phyloP scores from a whole-genome alignment of 2,797 vertebrate genomes.

The Hephaestus fuliginosus region DNA sequence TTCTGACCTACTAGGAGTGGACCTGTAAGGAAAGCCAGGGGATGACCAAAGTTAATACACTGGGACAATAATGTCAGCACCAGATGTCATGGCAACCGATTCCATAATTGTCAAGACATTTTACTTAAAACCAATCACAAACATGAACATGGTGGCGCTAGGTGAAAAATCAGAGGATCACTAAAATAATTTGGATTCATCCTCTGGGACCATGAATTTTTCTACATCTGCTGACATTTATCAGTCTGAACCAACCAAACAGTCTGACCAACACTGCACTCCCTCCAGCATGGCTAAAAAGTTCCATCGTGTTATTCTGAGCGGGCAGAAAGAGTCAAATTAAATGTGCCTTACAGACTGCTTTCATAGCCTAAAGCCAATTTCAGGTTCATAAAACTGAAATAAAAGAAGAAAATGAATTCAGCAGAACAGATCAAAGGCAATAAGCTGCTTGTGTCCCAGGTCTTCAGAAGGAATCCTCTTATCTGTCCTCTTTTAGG shows the following conservation, averaged over 20 bases:
- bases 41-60: not conserved
- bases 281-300: not conserved
- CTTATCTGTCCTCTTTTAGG: slow-evolving; percentile 31
- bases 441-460: slow-evolving; percentile 21
- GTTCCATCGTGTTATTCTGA: slow-evolving; percentile 7
- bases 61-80: not conserved
- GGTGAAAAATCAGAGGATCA: not conserved
- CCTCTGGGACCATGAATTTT: not conserved
- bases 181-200: not conserved
- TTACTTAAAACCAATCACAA: not conserved
- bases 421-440: slow-evolving; percentile 33
- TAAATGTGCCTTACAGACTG: slow-evolving; percentile 8
- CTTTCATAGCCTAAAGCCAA: slow-evolving; percentile 34
- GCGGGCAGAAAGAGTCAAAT: slow-evolving; percentile 17
- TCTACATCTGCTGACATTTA: not conserved
- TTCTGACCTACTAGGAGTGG: not conserved
- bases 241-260: not conserved
- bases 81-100: not conserved
- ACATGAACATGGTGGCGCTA: not conserved
- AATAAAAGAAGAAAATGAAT: slow-evolving; percentile 42
- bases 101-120: not conserved
- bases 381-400: slow-evolving; percentile 44
- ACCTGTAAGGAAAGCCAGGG: not conserved
- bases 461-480: slow-evolving; percentile 35
- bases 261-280: not conserved